Evolutionary conservation across 1,140 invertebrate species (phyloP), one percentile per base, ranked within the genome.

Genomic region (Coenobita brevimanus): DNA sequence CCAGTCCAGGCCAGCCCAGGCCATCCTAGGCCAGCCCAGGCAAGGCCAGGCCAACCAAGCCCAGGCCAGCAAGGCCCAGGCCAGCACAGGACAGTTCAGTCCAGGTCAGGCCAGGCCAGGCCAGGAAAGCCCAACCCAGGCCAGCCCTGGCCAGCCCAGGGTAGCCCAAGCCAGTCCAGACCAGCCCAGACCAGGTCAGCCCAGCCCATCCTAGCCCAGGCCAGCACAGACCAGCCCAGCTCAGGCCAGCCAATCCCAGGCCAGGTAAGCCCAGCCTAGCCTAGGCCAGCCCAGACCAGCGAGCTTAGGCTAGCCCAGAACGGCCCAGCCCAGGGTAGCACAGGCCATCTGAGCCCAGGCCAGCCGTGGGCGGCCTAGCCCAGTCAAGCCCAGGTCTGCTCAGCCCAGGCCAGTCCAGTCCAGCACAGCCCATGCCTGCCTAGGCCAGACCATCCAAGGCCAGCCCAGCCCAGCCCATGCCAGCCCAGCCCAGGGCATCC

Each of bases 131-230:
- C 76, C 89, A 90, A 89, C 79, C 90, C 88, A 91, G 90, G 90
- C 90, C 88, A 89, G 87, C 75, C 89, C 76, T 89, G 90, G 86
- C 76, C 76, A 64, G 85, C 71, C 88, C 90, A 79, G 76, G 76
- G 13, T 33, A 38, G 76, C 13, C 33, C 33, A 38, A 33, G 84
- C 83, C 84, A 88, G 36, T 24, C 76, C 89, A 91, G 89, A 89
- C 89, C 89, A 90, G 89, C 89, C 89, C 89, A 91, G 89, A 89
- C 89, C 89, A 90, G 89, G 84, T 89, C 89, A 90, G 80, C 83
- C 89, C 89, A 90, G 89, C 89, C 89, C 89, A 89, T 89, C 89
- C 89, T 90, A 82, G 88, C 67, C 79, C 41, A 82, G 79, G 50
- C 79, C 79, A 82, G 79, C 15, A 15, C 79, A 83, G 43, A 33